These are phyloP conservation scores for Desmophyllum pertusum DNA, from an alignment of 92 coral and sea anemone species.

Conservation along the genomic window DNA sequence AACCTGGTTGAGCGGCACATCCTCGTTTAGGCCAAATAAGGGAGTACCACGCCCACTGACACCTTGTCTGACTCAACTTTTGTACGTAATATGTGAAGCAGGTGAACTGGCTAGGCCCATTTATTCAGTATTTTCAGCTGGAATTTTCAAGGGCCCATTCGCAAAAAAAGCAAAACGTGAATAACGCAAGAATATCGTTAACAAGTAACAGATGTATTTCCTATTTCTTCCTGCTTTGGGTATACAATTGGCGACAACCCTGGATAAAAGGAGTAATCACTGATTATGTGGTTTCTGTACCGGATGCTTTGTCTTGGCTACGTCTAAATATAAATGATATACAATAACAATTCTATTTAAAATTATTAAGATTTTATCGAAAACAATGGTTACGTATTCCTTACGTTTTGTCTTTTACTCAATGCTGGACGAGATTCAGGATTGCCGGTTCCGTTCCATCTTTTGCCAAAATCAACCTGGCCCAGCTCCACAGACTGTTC, in stretches of 20 bases:
- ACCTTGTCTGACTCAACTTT: background rate
- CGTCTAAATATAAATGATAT: no score
- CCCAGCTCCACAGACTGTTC: background rate
- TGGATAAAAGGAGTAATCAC: no score
- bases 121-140: background rate
- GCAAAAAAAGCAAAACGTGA: no score
- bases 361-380: background rate
- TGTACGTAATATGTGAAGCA: background rate
- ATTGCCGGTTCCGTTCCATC: background rate
- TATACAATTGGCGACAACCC: no score
- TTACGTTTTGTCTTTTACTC: background rate
- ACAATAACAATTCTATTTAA: no score
- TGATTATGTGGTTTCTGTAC: no score
- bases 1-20: no score
- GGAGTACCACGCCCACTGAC: no score
- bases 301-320: no score
- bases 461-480: background rate
- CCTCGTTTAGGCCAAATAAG: no score
- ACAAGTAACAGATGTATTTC: background rate
- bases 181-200: no score
- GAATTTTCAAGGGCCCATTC: background rate
- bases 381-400: background rate
- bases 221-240: background rate
- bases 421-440: conserved; percentile 20
- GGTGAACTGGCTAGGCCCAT: background rate